Evolutionary conservation across 2,113 vertebrate genomes (phyloP).

Genomic region (Tyto alba): DNA sequence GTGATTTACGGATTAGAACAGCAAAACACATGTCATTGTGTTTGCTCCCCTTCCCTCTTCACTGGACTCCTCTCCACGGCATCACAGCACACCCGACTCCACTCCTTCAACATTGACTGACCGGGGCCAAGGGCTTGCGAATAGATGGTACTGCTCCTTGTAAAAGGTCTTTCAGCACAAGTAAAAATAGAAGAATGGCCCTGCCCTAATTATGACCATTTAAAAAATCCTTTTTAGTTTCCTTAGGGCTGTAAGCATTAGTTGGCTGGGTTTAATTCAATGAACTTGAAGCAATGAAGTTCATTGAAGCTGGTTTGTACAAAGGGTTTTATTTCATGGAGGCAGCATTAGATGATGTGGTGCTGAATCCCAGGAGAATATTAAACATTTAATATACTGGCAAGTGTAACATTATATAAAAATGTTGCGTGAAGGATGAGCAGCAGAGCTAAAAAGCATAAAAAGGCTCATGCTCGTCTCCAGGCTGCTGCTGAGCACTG

Average conservation of each 20-base stretch:
- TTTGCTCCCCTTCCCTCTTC: neutral
- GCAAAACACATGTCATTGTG: neutral
- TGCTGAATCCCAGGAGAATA: conserved; percentile 21
- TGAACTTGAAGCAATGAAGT: neutral
- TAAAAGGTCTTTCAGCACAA: neutral
- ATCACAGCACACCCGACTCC: neutral
- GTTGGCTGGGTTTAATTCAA: neutral
- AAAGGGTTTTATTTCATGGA: neutral
- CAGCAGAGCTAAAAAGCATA: conserved; percentile 6
- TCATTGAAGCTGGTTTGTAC: neutral
- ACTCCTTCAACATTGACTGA: neutral
- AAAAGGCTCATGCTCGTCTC: neutral
- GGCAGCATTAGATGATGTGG: neutral
- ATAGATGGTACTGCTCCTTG: neutral
- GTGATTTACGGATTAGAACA: neutral
- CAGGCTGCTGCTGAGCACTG: neutral
- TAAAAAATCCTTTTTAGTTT: neutral
- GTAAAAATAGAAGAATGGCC: neutral
- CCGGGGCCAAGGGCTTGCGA: neutral
- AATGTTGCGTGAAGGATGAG: neutral
- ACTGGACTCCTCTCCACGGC: fast-evolving
- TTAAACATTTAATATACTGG: conserved; percentile 55
- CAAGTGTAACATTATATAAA: conserved; percentile 29
- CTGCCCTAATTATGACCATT: conserved; percentile 10
- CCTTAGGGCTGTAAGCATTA: neutral